phyloP scores from a whole-genome alignment of 2,888 invertebrate species.

The Altica lythri region DNA sequence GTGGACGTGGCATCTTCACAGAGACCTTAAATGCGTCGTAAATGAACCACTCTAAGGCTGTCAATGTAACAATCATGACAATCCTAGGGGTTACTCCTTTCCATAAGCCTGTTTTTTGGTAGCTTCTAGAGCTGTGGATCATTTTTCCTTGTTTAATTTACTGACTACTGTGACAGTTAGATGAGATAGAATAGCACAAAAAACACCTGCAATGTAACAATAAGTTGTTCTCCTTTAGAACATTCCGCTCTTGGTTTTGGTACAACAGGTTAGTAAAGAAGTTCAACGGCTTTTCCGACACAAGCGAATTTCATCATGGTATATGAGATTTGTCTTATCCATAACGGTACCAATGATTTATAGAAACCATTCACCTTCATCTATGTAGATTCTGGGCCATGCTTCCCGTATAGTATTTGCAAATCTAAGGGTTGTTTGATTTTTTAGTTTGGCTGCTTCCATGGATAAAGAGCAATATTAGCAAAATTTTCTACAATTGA shows the following conservation, averaged over 20 bases:
- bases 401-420: constrained; percentile 88
- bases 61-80: too few species aligned
- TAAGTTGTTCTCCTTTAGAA: constrained; percentile 88
- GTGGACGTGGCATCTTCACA: constrained; percentile 89
- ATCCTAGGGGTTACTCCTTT: too few species aligned
- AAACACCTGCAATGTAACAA: constrained; percentile 98
- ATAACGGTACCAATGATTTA: constrained; percentile 88
- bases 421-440: constrained; percentile 95
- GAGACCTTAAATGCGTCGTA: too few species aligned
- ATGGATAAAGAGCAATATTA: constrained; percentile 94
- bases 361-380: constrained; percentile 90
- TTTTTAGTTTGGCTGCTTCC: constrained; percentile 92
- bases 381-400: constrained; percentile 83
- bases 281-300: constrained; percentile 95
- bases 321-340: constrained; percentile 99
- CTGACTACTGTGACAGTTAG: constrained; percentile 98
- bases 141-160: constrained; percentile 93
- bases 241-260: constrained; percentile 94
- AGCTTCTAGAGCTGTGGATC: constrained; percentile 73
- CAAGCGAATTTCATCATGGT: constrained; percentile 99
- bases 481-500: constrained; percentile 99
- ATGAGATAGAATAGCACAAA: constrained; percentile 98
- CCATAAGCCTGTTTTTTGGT: constrained; percentile 79
- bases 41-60: too few species aligned
- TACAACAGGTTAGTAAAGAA: constrained; percentile 86